Base-by-base conservation (phyloP, 2,797 vertebrate species). In the Scarus forsteni region DNA sequence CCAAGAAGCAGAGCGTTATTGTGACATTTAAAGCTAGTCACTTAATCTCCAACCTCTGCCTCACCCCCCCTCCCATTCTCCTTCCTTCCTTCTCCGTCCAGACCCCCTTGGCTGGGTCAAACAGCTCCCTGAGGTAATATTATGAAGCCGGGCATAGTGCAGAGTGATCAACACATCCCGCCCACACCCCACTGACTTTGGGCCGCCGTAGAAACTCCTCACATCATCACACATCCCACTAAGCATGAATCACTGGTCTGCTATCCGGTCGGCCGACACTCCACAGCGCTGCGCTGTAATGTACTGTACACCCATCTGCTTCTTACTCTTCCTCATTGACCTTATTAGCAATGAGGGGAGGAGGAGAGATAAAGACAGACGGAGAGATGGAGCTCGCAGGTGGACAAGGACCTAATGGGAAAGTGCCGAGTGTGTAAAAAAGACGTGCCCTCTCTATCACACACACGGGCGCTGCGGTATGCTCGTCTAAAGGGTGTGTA, bases 331-430 rank as follows among this genome's bases (percentile, higher is more conserved):
- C 77, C 79, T 90, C 90, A 88, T 89, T 92, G 89, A 92, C 91
- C 90, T 92, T 88, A 92, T 92, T 92, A 92, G 88, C 84, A 84
- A 71, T 43, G 67, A 88, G 75, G 78, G 76, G 74, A 75, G 66
- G 72, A 65, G 68, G 72, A 65, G 78, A 82, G 84, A 90, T 85
- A 81, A 85, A 88, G 87, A 85, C 79, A 63, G 87, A 85, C 71
- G 15, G 68, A 55, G 83, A 79, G 84, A 74, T 71, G 68, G 77
- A 86, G 70, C 84, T 89, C 14, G 60, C 86, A 89, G 90, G 87
- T 90, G 87, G 89, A 85, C 89, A 85, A 78, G 89, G 87, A 85
- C 83, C 83, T 88, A 91, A 91, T 88, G 92, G 91, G 85, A 80
- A 83, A 83, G 79, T 73, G 81, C 79, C 73, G 68, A 81, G 80